Evolutionary conservation across 2,888 invertebrate genomes (phyloP).

Genomic region (Branchellion lobata): DNA sequence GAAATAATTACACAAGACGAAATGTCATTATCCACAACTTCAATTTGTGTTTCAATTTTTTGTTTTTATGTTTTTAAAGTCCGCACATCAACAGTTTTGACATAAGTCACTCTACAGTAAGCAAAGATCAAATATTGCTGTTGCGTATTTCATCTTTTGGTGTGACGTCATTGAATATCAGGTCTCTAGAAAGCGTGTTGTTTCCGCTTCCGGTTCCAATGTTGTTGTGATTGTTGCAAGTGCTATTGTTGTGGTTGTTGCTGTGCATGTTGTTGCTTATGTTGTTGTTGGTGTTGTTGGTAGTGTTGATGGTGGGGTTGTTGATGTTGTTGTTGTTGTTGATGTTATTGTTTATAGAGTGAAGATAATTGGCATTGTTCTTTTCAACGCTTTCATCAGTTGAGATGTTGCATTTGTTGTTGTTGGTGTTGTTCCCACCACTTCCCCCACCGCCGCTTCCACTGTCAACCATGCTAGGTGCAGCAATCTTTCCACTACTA

Average conservation of each 20-base stretch:
- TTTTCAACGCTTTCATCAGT: neutral
- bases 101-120: too few species aligned
- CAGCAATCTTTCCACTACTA: too few species aligned
- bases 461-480: too few species aligned
- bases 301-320: neutral
- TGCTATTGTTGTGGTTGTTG: neutral
- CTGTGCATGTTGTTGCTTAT: neutral
- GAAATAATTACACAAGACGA: too few species aligned
- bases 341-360: neutral
- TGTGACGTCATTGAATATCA: neutral
- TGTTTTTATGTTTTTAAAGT: too few species aligned
- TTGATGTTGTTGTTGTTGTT: neutral
- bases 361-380: neutral
- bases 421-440: neutral
- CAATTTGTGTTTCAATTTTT: too few species aligned
- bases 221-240: neutral
- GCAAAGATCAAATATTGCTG: neutral
- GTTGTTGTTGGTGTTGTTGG: neutral
- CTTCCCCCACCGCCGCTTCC: too few species aligned
- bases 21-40: too few species aligned
- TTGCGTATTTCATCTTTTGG: constrained; percentile 1
- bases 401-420: neutral
- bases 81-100: too few species aligned
- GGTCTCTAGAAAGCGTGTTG: neutral
- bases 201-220: neutral